Base-by-base conservation (phyloP, 2,113 vertebrate species). In the Anoura caudifer region DNA sequence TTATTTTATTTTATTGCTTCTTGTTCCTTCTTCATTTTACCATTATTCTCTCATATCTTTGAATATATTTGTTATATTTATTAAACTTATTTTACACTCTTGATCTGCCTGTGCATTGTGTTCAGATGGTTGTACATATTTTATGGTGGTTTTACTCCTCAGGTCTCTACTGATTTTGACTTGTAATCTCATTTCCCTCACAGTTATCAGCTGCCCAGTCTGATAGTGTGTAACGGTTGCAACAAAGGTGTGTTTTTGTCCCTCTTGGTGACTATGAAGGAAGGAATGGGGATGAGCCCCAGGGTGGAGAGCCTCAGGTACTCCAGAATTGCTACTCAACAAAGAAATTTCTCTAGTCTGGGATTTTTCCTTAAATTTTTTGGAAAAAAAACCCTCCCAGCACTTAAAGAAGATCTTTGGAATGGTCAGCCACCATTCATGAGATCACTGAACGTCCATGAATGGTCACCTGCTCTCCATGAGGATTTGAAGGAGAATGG, bases 11-110 rank as follows among this genome's bases (percentile, higher is more conserved):
- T 59, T 76, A 76, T 76, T 22, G 7, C 4, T 72, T 63, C 52
- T 87, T 85, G 45, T 47, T 85, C 15, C 45, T 84, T 92, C 85
- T 95, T 85, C 56, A 43, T 84, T 89, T 89, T 86, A 50, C 26
- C 36, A 33, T 43, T 28, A 89, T 38, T 88, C 43, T 43, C 28
- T 67, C 26, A n/a, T 36, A 33, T 77, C n/a, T 88, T 47, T 54
- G 15, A 84, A 50, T 65, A 12, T 79, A 41, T 81, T 67, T 90
- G 13, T 80, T 50, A 31, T 28, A n/a, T 26, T 47, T 47, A 22
- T 33, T 92, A n/a, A 67, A 33, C 5, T 59, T 73, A 50, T 65
- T 65, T 96, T 65, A 63, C 16, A n/a, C 38, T 19, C 43, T 84
- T 56, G 52, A 65, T 72, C 20, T 87, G 26, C 85, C 65, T 75